A percentile compares a stretch with the other conserved stretches of the same genome.
phyloP scores from a whole-genome alignment of 2,797 vertebrate species.

The Ispidina lecontei region DNA sequence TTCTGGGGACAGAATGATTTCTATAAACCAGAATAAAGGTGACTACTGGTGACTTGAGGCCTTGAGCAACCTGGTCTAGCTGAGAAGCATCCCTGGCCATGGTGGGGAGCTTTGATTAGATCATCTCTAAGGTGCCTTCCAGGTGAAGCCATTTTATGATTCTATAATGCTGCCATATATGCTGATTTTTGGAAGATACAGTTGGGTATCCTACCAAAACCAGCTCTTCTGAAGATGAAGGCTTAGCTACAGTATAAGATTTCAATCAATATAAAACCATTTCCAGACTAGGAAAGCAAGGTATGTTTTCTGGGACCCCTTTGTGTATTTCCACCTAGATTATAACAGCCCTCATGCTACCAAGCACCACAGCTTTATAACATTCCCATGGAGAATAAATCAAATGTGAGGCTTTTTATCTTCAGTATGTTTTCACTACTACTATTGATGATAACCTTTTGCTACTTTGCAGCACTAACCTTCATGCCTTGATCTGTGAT shows the following conservation, averaged over 20 bases:
- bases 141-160: no score
- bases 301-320: background rate
- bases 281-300: background rate
- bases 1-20: background rate
- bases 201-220: background rate
- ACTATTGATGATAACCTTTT: background rate
- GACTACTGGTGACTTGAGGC: no score
- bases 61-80: no score
- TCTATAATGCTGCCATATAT: background rate
- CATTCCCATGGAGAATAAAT: background rate
- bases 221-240: background rate
- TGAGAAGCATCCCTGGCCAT: no score
- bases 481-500: slow-evolving; percentile 96
- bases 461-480: slow-evolving; percentile 79
- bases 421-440: background rate
- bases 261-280: background rate
- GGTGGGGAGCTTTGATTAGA: no score
- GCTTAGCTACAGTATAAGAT: background rate
- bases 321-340: background rate
- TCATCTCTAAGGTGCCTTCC: no score
- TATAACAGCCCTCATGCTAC: background rate
- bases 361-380: background rate
- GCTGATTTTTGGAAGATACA: background rate
- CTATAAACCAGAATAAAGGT: background rate
- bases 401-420: background rate